Conservation (phyloP, 2,797 vertebrate genomes). For the Myotis myotis region DNA sequence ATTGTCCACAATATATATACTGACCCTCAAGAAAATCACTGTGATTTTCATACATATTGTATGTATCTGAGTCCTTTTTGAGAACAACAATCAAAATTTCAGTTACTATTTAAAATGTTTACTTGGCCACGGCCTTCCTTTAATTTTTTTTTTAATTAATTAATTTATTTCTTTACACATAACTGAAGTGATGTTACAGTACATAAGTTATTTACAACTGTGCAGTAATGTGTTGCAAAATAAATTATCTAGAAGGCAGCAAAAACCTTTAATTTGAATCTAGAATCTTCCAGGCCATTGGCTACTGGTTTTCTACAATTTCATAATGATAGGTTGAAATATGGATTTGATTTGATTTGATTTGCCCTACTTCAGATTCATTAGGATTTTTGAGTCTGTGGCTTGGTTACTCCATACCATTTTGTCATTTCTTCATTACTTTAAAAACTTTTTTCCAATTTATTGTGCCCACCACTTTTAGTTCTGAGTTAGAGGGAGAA, state of each 20-base stretch:
- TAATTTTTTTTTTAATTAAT: too few relatives aligned
- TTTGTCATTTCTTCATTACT: not conserved
- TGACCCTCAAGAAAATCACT: not conserved
- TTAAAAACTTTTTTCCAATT: not conserved
- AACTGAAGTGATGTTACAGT: too few relatives aligned
- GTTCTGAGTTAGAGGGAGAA: conserved; percentile 30
- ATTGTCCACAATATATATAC: not conserved
- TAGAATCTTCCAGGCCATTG: not conserved
- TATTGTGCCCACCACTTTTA: not conserved
- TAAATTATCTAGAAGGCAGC: too few relatives aligned
- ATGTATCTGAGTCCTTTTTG: not conserved
- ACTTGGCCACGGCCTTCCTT: not conserved
- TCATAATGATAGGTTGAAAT: not conserved
- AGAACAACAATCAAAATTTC: not conserved
- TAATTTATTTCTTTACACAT: too few relatives aligned
- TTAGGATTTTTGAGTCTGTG: not conserved
- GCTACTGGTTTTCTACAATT: conserved; percentile 22
- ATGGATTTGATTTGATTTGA: conserved; percentile 5
- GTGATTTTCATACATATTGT: not conserved
- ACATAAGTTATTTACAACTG: too few relatives aligned
- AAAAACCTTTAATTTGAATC: conserved; percentile 12
- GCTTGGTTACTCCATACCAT: not conserved
- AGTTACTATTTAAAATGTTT: not conserved
- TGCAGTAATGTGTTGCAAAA: too few relatives aligned
- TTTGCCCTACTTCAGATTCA: conserved; percentile 12